Evolutionary conservation across 1,140 invertebrate genomes (phyloP).

Genomic region (Heliothis subflexa): DNA sequence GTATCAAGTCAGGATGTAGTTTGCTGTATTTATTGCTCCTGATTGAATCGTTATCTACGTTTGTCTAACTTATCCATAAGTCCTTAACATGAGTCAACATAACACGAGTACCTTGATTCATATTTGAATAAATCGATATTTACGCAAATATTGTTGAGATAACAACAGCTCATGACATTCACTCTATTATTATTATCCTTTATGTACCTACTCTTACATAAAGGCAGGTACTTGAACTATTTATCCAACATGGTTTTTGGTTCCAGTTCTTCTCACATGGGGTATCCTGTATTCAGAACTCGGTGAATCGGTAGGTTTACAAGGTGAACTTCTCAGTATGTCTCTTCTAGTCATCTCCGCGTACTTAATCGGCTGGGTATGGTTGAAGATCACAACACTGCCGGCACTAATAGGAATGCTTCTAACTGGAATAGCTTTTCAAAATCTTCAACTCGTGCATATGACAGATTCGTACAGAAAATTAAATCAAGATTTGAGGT

Average conservation of each 20-base stretch:
- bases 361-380: constrained; percentile 93
- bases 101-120: neutral
- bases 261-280: constrained; percentile 90
- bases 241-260: neutral
- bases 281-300: constrained; percentile 91
- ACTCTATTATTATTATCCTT: no score
- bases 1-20: neutral
- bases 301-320: constrained; percentile 89
- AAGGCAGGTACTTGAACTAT: neutral
- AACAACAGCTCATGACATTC: no score
- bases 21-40: neutral
- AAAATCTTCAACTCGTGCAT: constrained; percentile 91
- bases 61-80: neutral
- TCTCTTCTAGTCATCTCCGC: constrained; percentile 91
- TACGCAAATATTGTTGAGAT: neutral
- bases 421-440: constrained; percentile 92
- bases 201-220: neutral
- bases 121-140: neutral
- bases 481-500: constrained; percentile 89
- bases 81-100: neutral
- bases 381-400: constrained; percentile 90
- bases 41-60: neutral
- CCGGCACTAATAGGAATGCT: constrained; percentile 96
- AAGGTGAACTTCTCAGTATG: constrained; percentile 93
- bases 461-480: constrained; percentile 89